Evolutionary conservation across 2,113 vertebrate species (phyloP), one percentile per base, ranked within the genome.

Genomic region (Narcine bancroftii): DNA sequence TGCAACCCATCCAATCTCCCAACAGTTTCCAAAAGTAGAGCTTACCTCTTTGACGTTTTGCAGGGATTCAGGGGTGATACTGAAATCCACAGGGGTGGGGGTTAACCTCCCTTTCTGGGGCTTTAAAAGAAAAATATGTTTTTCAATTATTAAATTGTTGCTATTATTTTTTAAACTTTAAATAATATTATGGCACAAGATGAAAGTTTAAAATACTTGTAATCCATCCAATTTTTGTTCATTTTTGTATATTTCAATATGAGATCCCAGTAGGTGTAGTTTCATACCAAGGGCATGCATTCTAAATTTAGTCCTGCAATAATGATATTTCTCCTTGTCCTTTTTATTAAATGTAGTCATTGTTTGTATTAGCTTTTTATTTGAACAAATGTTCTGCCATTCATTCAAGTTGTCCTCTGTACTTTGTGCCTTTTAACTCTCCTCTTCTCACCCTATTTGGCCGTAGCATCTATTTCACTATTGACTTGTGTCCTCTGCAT

Each of bases 51-150:
- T 97, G 89, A 95, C 95, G 3, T 98, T 99, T 94, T 99, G 98
- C 89, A 99, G 92, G 0, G 98, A 99, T 92, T 99, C 98, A 0
- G 98, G 98, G 0, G 97, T 98, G 94, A 99, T 97, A 24, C 96
- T 97, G 95, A 99, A 99, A 94, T 98, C 97, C 77, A 99, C 98
- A 0, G 98, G 97, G 79, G 96, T 98, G 0, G 97, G 97, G 4
- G 94, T 95, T 85, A 97, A 92, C 93, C 97, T 98, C 21, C 96
- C 95, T 93, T 98, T 99, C 95, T 98, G 98, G 0, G 98, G 97
- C 99, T 99, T 93, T 29, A 95, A 93, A 21, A 36, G 60, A 93
- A 93, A 6, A 81, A 47, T n/a, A n/a, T n/a, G n/a, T n/a, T n/a
- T n/a, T n/a, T n/a, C n/a, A n/a, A n/a, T n/a, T n/a, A n/a, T n/a